Evolutionary conservation across 2,113 vertebrate genomes (phyloP), one percentile per base, ranked within the genome.

Genomic region (Podarcis raffonei): DNA sequence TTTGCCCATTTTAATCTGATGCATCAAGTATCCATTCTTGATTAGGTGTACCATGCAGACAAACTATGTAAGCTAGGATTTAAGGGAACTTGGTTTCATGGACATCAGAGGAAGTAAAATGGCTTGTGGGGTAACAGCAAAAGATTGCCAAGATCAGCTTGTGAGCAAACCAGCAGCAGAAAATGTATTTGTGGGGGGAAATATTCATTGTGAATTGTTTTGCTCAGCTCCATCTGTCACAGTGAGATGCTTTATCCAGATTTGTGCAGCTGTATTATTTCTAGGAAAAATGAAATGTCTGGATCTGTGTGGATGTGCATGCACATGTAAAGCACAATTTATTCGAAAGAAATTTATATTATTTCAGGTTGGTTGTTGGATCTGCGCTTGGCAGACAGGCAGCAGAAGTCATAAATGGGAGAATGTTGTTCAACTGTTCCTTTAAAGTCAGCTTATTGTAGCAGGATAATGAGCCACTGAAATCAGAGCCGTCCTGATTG

Each of bases 181-280:
- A 81, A 81, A 81, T 39, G 35, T 39, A 82, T 82, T 87, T 82
- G 79, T 62, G 35, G 68, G 39, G 74, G 79, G 71, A 71, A 71
- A 68, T 80, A 72, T 82, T 83, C 57, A 83, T 53, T 76, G 71
- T 88, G 69, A 83, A 83, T 88, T 76, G 62, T 88, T 87, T 83
- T 83, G 37, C 39, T 27, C 20, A 77, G 5, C 39, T 65, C 53
- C 72, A 59, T 35, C 48, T 72, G 81, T 77, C 37, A 53, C 35
- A 18, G 81, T 8, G 57, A 77, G 81, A 77, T 83, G 72, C 42
- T 76, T 76, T 27, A 32, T 83, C 69, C 79, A 82, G 22, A 88
- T 77, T 48, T 88, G 30, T 77, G 12, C 37, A 13, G 6, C 15
- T 42, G 53, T 42, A 42, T 62, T 83, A 42, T 75, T 83, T 88